Evolutionary conservation across 2,113 vertebrate species (phyloP).

Genomic region (Sinocyclocheilus grahami): DNA sequence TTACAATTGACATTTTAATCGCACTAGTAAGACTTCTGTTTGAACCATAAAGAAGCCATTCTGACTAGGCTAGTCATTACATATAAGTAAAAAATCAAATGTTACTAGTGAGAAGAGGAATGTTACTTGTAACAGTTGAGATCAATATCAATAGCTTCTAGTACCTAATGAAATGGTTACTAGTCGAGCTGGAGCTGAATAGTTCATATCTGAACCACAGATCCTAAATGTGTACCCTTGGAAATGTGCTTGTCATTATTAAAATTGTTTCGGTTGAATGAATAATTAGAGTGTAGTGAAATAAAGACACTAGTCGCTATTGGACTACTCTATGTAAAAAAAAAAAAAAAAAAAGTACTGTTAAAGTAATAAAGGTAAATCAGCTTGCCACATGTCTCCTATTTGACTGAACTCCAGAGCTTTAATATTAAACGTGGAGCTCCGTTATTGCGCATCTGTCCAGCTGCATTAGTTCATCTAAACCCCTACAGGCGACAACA

Average conservation of each 20-base stretch:
- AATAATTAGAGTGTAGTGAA: background rate
- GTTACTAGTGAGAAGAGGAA: background rate
- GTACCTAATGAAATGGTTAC: background rate
- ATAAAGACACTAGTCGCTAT: background rate
- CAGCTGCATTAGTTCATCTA: constrained; percentile 33
- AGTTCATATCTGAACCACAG: constrained; percentile 3
- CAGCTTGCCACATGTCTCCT: constrained; percentile 10
- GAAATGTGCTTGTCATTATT: background rate
- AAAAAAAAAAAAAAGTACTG: background rate
- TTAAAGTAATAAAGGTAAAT: background rate
- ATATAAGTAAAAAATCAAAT: background rate
- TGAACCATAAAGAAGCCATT: background rate
- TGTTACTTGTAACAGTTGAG: background rate
- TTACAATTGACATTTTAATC: background rate
- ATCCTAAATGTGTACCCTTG: background rate
- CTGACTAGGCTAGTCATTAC: background rate
- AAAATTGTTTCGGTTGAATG: background rate
- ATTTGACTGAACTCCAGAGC: constrained; percentile 55
- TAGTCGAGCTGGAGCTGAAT: background rate
- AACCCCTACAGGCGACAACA: constrained; percentile 7
- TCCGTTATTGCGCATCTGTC: constrained; percentile 42
- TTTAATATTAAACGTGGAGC: constrained; percentile 60
- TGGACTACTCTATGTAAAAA: background rate
- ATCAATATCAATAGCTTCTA: background rate
- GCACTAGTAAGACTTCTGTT: background rate